Base-by-base conservation (phyloP, 2,797 vertebrate genomes). In the Betta splendens region DNA sequence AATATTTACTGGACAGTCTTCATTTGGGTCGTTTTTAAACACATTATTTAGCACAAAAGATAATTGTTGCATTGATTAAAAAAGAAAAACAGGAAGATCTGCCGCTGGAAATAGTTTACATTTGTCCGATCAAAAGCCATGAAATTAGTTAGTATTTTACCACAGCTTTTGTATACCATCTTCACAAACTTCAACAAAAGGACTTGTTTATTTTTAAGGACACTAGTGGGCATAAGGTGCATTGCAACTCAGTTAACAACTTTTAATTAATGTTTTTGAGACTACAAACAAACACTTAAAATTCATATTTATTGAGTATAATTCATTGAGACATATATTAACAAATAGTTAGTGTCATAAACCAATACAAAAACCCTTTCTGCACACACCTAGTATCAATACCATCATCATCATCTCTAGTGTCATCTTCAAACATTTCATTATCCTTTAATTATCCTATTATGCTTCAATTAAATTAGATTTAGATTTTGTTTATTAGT, bases 151-250 rank as follows among this genome's bases (percentile, higher is more conserved):
- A 18, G 17, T 9, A 21, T 1, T 40, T 55, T 16, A 15, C 2
- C 2, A 15, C 8, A 23, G 17, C 18, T 54, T 48, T 4, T 22
- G 8, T 6, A 7, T 40, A 1, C 12, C 53, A 1, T 13, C 35
- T 57, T 51, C 51, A 39, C 1, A 72, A 75, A 69, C 46, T 37
- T 54, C 5, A 53, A 40, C 28, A 45, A 33, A 53, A 32, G 2
- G 3, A 5, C 2, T 7, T 11, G 40, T 5, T 45, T 22, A 43
- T 31, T 52, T 36, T 25, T 52, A 26, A 2, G 49, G 20, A 50
- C 40, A 58, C 71, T 53, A 59, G 71, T 68, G 74, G 76, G 16
- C 7, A 5, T 43, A 13, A 69, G 37, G 25, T 64, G 43, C 37
- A 76, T 16, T 75, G 38, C 64, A 76, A 16, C 20, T 46, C 15